Conservation (phyloP, 2,113 vertebrate genomes). For the Nanorana parkeri region DNA sequence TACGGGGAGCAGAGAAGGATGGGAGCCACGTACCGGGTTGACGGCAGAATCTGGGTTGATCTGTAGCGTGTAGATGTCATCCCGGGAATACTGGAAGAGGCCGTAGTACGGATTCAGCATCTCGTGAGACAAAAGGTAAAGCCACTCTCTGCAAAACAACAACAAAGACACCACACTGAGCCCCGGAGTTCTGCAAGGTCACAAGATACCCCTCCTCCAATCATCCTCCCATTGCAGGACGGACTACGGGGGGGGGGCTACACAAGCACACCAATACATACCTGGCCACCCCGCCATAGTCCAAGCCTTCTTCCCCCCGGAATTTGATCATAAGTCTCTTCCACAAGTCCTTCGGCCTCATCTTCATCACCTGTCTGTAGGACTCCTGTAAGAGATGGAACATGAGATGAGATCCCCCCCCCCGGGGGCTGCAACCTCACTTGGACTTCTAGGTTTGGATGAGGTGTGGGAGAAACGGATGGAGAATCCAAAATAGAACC, state of each 20-base stretch:
- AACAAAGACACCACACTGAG: background rate
- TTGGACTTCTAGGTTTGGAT: too few relatives aligned
- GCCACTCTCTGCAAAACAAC: constrained; percentile 86
- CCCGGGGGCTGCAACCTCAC: too few relatives aligned
- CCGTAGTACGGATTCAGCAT: constrained; percentile 99
- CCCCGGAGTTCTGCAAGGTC: too few relatives aligned
- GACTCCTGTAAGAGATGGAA: constrained; percentile 81
- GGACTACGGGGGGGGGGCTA: background rate
- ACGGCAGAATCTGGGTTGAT: constrained; percentile 98
- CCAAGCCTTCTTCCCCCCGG: constrained; percentile 95
- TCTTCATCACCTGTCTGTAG: constrained; percentile 98
- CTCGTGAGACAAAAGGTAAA: constrained; percentile 96
- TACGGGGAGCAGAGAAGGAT: too few relatives aligned
- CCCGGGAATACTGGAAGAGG: constrained; percentile 97
- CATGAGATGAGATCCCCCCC: too few relatives aligned
- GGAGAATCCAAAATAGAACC: too few relatives aligned
- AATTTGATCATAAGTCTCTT: constrained; percentile 99
- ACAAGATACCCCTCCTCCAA: too few relatives aligned
- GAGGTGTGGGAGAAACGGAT: background rate
- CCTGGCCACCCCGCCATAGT: constrained; percentile 98
- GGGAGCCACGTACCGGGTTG: constrained; percentile 83
- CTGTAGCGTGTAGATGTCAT: constrained; percentile 97
- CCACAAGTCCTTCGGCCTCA: constrained; percentile 98
- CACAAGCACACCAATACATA: constrained; percentile 61
- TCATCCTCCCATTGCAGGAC: background rate